These are phyloP conservation scores for Parazoanthus swiftii DNA, from an alignment of 92 coral and sea anemone genomes.

Conservation along the genomic window DNA sequence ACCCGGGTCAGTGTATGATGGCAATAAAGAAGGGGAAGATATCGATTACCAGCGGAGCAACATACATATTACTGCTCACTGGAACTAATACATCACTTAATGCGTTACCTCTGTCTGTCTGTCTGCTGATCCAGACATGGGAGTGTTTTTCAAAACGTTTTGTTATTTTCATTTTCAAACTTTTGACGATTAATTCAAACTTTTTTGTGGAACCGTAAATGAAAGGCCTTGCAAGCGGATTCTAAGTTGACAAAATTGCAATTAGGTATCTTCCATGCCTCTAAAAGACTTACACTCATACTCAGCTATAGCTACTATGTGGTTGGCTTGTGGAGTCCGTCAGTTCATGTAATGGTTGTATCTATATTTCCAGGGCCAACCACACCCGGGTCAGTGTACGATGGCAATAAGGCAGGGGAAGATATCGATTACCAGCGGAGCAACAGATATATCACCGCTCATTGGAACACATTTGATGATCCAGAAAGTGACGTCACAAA, in stretches of 20 bases:
- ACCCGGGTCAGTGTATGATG: constrained; percentile 57
- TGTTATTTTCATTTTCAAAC: no score
- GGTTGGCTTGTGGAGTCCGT: neutral
- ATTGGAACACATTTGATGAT: constrained; percentile 82
- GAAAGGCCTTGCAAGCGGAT: no score
- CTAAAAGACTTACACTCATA: no score
- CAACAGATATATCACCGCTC: constrained; percentile 59
- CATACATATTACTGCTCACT: constrained; percentile 67
- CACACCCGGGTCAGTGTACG: constrained; percentile 44
- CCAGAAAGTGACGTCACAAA: constrained; percentile 85
- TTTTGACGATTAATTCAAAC: no score
- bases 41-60: constrained; percentile 71
- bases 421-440: constrained; percentile 78
- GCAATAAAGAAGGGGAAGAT: constrained; percentile 61
- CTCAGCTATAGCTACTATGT: neutral
- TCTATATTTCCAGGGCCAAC: constrained; percentile 54
- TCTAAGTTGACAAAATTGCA: no score
- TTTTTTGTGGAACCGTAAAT: no score
- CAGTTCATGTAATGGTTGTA: neutral
- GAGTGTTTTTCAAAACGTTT: no score
- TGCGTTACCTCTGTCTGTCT: no score
- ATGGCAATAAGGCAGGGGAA: constrained; percentile 63
- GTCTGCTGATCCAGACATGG: no score
- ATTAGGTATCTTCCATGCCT: no score
- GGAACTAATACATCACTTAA: constrained; percentile 32